phyloP scores from a whole-genome alignment of 2,888 invertebrate species.

The Drosophila kokeensis region DNA sequence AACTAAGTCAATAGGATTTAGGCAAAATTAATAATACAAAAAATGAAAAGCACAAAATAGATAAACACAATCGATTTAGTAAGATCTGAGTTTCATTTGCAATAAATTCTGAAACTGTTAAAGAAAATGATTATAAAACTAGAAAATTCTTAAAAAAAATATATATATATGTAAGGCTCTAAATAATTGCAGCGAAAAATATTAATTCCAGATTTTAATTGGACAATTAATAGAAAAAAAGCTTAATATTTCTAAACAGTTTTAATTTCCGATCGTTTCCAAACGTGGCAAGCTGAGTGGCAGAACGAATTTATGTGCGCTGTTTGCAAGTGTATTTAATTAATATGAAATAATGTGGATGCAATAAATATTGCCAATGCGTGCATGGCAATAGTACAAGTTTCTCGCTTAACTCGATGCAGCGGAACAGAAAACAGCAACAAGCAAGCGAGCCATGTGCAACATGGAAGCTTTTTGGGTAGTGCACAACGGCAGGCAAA shows the following conservation, averaged over 20 bases:
- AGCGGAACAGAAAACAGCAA: conserved; percentile 33
- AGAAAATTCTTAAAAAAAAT: neutral
- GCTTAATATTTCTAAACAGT: neutral
- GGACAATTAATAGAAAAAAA: too few relatives aligned
- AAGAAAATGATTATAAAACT: neutral
- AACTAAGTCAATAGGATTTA: neutral
- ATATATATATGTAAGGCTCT: neutral
- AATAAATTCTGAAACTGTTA: neutral
- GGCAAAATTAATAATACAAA: too few relatives aligned
- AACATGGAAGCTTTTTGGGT: conserved; percentile 49
- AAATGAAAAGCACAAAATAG: too few relatives aligned
- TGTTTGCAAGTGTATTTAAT: conserved; percentile 37
- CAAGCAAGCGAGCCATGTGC: conserved; percentile 38
- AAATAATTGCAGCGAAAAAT: neutral
- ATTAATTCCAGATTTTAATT: neutral
- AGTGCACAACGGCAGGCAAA: neutral
- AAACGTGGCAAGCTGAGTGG: neutral
- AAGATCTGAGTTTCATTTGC: neutral
- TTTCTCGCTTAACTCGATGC: conserved; percentile 25
- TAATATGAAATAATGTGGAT: conserved; percentile 43
- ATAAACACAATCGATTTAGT: too few relatives aligned
- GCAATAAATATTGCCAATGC: conserved; percentile 61
- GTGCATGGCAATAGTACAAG: conserved; percentile 7
- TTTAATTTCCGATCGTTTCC: neutral
- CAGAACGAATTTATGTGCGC: neutral